Conservation (phyloP, 2,113 vertebrate genomes). For the Rana temporaria region DNA sequence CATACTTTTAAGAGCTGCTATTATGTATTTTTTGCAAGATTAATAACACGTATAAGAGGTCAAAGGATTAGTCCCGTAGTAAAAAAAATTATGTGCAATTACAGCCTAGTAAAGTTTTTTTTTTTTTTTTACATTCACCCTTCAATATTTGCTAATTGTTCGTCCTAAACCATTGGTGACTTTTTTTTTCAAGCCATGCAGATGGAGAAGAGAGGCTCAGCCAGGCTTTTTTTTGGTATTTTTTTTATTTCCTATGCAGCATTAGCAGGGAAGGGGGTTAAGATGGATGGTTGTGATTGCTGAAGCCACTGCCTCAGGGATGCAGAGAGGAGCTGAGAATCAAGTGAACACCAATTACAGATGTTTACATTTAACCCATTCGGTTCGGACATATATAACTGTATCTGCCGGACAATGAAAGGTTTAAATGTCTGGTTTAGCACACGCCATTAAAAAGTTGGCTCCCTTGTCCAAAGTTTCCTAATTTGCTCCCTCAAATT, state of each 20-base stretch:
- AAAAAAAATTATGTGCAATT: background rate
- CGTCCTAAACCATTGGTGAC: background rate
- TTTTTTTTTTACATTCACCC: background rate
- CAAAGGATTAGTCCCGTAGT: constrained; percentile 25
- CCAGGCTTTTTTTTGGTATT: constrained; percentile 11
- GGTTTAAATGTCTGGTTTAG: constrained; percentile 58
- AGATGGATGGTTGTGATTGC: constrained; percentile 55
- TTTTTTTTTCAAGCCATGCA: constrained; percentile 59
- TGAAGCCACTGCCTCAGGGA: constrained; percentile 60
- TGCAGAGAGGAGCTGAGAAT: constrained; percentile 58
- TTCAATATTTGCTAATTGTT: constrained; percentile 23
- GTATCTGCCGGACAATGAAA: background rate
- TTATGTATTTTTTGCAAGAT: constrained; percentile 25
- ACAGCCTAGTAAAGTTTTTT: background rate
- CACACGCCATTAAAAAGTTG: constrained; percentile 61
- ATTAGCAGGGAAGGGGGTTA: constrained; percentile 26
- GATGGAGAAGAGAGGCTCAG: constrained; percentile 52
- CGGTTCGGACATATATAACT: constrained; percentile 1
- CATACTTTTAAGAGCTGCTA: constrained; percentile 14
- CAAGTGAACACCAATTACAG: constrained; percentile 41
- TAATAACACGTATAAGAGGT: background rate
- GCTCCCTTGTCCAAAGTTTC: background rate
- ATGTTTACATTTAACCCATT: constrained; percentile 56
- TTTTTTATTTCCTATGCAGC: constrained; percentile 56
- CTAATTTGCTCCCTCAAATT: constrained; percentile 72